These are phyloP conservation scores for Tenodera sinensis DNA, from an alignment of 2,888 invertebrate genomes.

Conservation along the genomic window DNA sequence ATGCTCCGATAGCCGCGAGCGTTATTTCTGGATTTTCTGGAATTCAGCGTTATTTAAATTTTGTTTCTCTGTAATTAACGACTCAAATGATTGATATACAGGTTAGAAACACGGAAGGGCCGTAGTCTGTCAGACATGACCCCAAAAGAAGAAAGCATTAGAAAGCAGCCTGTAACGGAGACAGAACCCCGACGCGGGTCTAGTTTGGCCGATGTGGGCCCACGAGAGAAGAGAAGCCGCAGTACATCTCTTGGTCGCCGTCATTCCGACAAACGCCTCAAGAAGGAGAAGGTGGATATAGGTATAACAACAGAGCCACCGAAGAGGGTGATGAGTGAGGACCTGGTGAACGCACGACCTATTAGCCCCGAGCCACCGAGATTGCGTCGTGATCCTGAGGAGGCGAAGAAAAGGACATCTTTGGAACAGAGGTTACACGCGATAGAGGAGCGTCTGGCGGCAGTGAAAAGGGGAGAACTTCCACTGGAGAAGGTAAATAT, in stretches of 20 bases:
- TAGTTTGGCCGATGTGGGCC: neutral
- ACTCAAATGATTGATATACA: neutral
- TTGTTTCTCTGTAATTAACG: too few species aligned
- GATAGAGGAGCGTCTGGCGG: neutral
- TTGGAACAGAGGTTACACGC: neutral
- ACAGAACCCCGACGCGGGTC: neutral
- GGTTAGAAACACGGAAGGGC: neutral
- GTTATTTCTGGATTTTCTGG: too few species aligned
- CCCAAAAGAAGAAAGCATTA: neutral
- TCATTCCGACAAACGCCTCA: neutral
- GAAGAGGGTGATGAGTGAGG: neutral
- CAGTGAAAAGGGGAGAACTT: neutral
- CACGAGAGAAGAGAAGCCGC: neutral
- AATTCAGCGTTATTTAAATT: too few species aligned
- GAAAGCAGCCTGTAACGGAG: neutral
- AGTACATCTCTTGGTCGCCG: neutral
- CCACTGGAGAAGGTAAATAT: neutral
- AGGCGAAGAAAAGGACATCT: neutral
- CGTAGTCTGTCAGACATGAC: neutral
- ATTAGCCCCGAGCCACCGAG: neutral
- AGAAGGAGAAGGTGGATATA: neutral
- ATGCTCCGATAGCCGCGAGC: too few species aligned
- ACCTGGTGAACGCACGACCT: neutral
- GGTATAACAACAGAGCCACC: neutral
- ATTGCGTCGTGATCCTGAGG: neutral